Evolutionary conservation across 1,140 invertebrate species (phyloP).

Genomic region (Drosophila pseudoananassae): DNA sequence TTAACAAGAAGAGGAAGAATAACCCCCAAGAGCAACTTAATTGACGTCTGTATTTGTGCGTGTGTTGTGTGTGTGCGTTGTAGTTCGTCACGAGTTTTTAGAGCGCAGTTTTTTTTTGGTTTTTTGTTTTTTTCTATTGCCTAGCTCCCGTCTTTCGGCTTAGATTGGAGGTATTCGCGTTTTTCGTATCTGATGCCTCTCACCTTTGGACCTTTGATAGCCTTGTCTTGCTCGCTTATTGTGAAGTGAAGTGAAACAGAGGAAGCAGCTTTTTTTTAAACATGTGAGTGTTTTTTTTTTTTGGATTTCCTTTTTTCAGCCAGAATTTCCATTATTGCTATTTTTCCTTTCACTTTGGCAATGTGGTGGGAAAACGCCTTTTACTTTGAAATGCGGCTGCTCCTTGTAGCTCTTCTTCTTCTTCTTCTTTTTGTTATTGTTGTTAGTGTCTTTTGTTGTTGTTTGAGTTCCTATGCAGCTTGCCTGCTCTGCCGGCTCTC

Average conservation of each 20-base stretch:
- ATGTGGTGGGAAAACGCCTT: constrained; percentile 69
- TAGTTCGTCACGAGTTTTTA: constrained; percentile 72
- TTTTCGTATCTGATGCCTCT: constrained; percentile 46
- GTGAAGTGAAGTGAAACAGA: constrained; percentile 65
- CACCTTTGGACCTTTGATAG: constrained; percentile 68
- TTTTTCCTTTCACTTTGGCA: constrained; percentile 70
- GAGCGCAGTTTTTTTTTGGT: constrained; percentile 53
- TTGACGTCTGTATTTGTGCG: constrained; percentile 42
- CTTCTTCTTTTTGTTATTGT: constrained; percentile 26
- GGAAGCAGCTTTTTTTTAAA: constrained; percentile 39
- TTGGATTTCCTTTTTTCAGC: constrained; percentile 22
- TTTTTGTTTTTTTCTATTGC: not conserved
- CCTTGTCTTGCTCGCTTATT: constrained; percentile 51
- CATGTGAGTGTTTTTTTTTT: constrained; percentile 62
- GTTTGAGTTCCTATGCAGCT: constrained; percentile 9
- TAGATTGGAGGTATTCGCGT: constrained; percentile 67
- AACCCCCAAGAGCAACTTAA: constrained; percentile 4
- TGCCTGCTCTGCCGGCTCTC: constrained; percentile 29
- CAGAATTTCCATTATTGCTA: constrained; percentile 37
- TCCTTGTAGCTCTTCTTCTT: constrained; percentile 32
- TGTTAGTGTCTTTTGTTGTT: constrained; percentile 22
- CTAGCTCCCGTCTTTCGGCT: constrained; percentile 30
- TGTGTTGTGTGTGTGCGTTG: not conserved
- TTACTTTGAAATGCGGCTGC: constrained; percentile 53
- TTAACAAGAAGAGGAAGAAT: constrained; percentile 18